Evolutionary conservation across 1,140 invertebrate genomes (phyloP), one percentile per base, ranked within the genome.

Genomic region (Euura saliciscinereae): DNA sequence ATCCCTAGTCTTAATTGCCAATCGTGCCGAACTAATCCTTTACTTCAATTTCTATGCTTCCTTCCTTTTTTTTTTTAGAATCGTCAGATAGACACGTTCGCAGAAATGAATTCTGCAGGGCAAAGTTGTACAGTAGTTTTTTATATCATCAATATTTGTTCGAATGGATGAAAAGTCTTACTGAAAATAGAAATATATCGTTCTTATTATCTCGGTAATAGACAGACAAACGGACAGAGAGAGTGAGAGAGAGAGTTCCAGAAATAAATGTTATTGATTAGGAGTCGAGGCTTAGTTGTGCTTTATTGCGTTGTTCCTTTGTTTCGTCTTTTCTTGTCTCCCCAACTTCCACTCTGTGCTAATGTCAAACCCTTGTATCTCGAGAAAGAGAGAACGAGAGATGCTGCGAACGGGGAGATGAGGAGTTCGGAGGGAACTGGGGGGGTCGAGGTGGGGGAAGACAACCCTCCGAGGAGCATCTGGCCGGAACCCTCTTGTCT

Each of bases 211-310:
- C 46, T 51, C 11, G 6, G 46, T 51, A 51, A 6, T 51, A 51
- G 28, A 51, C 11, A 11, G 46, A 51, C 46, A 51, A 11, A 59
- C 51, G 51, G 10, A 59, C 51, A 28, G 28, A 28, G 28, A 28
- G 28, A 28, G 28, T 28, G 28, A 28, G 51, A n/a, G 13, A 2
- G 3, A 28, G 51, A 59, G 51, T 59, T 59, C 51, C 13, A n/a
- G 51, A 59, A 59, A 59, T 59, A 59, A 59, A 59, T 59, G 51
- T 59, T 59, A 59, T 59, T 59, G 51, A 59, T 59, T 59, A 59
- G 51, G 51, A 59, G 8, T 59, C 51, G 51, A 59, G 28, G 8
- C 51, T 59, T 59, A 59, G 51, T 59, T 59, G 51, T 59, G 13
- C 51, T 59, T 59, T 59, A 59, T 6, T 59, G 51, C 51, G 3